Percentiles rank a stretch among this genome's conserved stretches.
Evolutionary conservation across 1,140 invertebrate genomes (phyloP).

Genomic region (Drosophila novamexicana): DNA sequence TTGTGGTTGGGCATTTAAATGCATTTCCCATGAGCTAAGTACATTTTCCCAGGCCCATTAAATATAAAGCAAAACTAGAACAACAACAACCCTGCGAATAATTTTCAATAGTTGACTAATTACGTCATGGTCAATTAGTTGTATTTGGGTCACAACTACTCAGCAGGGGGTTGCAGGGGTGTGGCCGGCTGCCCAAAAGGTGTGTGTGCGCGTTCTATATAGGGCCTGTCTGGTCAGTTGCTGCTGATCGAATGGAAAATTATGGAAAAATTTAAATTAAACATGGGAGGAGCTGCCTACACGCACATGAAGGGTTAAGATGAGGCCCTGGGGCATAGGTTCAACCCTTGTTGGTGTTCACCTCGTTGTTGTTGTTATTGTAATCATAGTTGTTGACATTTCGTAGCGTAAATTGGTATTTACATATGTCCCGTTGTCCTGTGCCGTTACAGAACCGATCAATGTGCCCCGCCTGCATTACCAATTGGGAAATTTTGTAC

Average conservation of each 20-base stretch:
- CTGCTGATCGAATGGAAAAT: slow-evolving; percentile 68
- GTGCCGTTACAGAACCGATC: slow-evolving; percentile 27
- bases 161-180: slow-evolving; percentile 29
- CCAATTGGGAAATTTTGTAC: slow-evolving; percentile 65
- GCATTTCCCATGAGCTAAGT: slow-evolving; percentile 38
- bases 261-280: slow-evolving; percentile 61
- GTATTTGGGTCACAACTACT: slow-evolving; percentile 59
- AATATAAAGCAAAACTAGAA: slow-evolving; percentile 39
- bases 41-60: slow-evolving; percentile 51
- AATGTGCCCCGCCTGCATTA: slow-evolving; percentile 67
- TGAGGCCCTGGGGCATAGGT: slow-evolving; percentile 23
- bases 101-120: slow-evolving; percentile 73
- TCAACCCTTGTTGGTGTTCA: slow-evolving; percentile 15
- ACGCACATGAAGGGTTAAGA: slow-evolving; percentile 47
- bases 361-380: slow-evolving; percentile 40
- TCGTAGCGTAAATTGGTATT: slow-evolving; percentile 79
- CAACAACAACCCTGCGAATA: slow-evolving; percentile 51
- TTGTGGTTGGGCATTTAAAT: slow-evolving; percentile 49
- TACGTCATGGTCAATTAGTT: slow-evolving; percentile 77
- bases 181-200: slow-evolving; percentile 35
- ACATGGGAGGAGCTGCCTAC: slow-evolving; percentile 32
- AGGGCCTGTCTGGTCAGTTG: slow-evolving; percentile 39
- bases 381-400: slow-evolving; percentile 77
- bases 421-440: slow-evolving; percentile 68
- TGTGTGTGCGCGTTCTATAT: slow-evolving; percentile 1